A percentile compares a stretch with the other conserved stretches of the same genome.
These are phyloP conservation scores for Oreochromis niloticus DNA, from an alignment of 2,113 vertebrate genomes.

Conservation along the genomic window DNA sequence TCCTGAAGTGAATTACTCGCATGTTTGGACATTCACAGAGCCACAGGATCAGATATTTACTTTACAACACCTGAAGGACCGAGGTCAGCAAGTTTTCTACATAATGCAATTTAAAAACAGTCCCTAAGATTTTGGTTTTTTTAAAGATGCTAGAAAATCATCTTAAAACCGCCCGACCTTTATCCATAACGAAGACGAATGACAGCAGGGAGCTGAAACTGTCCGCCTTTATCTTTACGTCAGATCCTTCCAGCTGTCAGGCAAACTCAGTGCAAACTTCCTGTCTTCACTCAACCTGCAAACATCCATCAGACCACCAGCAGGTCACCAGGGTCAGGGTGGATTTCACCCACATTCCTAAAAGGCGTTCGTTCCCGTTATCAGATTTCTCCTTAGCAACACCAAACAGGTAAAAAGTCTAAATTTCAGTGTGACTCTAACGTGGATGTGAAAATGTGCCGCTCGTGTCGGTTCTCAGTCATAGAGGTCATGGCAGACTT, in stretches of 20 bases:
- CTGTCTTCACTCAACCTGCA: not conserved
- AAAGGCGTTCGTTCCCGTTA: not conserved
- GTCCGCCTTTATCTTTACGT: not conserved
- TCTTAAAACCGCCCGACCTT: not conserved
- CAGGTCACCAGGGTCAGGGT: not conserved
- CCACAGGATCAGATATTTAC: not conserved
- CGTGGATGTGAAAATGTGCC: not conserved
- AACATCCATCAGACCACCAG: not conserved
- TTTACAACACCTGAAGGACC: not conserved
- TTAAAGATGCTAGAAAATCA: not conserved
- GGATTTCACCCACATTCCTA: not conserved
- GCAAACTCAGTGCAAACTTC: not conserved
- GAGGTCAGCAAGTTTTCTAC: not conserved
- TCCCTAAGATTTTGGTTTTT: not conserved
- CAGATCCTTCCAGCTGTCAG: not conserved
- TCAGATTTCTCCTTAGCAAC: not conserved
- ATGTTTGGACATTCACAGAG: not conserved
- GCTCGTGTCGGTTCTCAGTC: not conserved
- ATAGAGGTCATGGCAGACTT: not conserved
- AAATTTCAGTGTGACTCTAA: not conserved
- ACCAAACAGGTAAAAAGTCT: not conserved
- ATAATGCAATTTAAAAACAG: not conserved
- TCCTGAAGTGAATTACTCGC: not conserved
- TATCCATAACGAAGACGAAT: not conserved
- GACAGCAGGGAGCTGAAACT: not conserved